Percentiles rank a stretch among this genome's conserved stretches.
Evolutionary conservation across 1,140 invertebrate genomes (phyloP).

Genomic region (Hestina assimilis): DNA sequence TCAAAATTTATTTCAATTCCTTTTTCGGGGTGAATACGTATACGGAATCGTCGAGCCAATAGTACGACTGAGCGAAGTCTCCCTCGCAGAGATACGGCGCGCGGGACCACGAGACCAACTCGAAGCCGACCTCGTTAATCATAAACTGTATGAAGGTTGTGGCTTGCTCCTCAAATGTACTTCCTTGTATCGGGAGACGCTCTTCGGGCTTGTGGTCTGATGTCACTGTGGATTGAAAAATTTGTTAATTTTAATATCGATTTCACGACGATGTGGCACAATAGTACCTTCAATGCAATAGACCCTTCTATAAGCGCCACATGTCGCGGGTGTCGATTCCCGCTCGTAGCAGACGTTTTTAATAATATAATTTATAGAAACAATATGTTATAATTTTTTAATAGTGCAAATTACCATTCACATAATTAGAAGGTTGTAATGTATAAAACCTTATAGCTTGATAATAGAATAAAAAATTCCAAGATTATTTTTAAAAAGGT

Average conservation of each 20-base stretch:
- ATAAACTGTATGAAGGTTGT: conserved; percentile 84
- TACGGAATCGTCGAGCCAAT: conserved; percentile 92
- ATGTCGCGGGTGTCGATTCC: too few species aligned
- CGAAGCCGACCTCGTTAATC: conserved; percentile 84
- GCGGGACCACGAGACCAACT: conserved; percentile 87
- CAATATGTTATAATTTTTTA: too few species aligned
- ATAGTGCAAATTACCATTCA: too few species aligned
- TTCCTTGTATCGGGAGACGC: conserved; percentile 83
- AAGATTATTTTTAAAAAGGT: not conserved
- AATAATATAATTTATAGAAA: too few species aligned
- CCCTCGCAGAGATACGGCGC: conserved; percentile 97
- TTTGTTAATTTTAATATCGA: not conserved
- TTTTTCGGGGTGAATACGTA: conserved; percentile 81
- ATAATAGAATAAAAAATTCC: too few species aligned
- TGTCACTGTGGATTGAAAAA: conserved; percentile 69
- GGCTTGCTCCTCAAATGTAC: conserved; percentile 89
- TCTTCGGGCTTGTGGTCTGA: conserved; percentile 86
- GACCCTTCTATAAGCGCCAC: too few species aligned
- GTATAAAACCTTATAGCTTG: too few species aligned
- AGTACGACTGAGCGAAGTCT: conserved; percentile 93
- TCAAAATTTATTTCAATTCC: not conserved
- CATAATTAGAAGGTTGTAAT: too few species aligned
- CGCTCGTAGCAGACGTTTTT: too few species aligned
- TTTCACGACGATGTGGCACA: too few species aligned
- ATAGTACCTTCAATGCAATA: too few species aligned